Percentiles rank a stretch among this genome's conserved stretches.
These are phyloP conservation scores for Liparis tanakae DNA, from an alignment of 2,797 vertebrate species.

Conservation along the genomic window DNA sequence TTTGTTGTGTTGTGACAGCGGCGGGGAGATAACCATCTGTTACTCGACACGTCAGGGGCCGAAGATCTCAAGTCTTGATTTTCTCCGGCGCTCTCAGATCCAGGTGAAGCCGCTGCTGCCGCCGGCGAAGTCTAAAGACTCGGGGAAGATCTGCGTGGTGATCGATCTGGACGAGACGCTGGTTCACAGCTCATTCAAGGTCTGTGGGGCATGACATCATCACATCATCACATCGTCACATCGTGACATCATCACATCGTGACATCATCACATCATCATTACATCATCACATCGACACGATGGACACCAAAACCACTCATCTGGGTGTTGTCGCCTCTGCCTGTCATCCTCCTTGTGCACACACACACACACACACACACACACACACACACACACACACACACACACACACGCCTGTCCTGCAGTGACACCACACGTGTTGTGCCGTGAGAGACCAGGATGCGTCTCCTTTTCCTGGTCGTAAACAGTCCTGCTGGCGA, in stretches of 20 bases:
- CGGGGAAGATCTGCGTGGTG: constrained; percentile 92
- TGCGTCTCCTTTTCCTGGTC: background rate
- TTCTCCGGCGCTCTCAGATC: constrained; percentile 62
- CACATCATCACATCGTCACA: constrained; percentile 11
- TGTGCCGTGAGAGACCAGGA: background rate
- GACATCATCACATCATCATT: constrained; percentile 6
- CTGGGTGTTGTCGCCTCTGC: constrained; percentile 52
- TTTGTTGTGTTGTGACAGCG: constrained; percentile 9
- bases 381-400: constrained; percentile 13
- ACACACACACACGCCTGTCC: constrained; percentile 11
- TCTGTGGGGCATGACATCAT: constrained; percentile 7
- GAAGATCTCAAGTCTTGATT: background rate
- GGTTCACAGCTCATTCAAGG: constrained; percentile 96
- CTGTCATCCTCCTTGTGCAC: constrained; percentile 5
- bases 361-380: constrained; percentile 12
- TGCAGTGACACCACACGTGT: constrained; percentile 5
- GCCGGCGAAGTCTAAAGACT: constrained; percentile 90
- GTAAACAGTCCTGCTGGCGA: background rate
- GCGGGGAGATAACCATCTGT: background rate
- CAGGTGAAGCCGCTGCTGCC: constrained; percentile 91
- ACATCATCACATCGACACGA: constrained; percentile 30
- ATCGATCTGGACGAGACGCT: constrained; percentile 95
- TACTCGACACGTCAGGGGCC: no score
- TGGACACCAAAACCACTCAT: background rate
- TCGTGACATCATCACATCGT: constrained; percentile 30